phyloP scores from a whole-genome alignment of 2,888 invertebrate genomes.

The Drosophila vallismaia region DNA sequence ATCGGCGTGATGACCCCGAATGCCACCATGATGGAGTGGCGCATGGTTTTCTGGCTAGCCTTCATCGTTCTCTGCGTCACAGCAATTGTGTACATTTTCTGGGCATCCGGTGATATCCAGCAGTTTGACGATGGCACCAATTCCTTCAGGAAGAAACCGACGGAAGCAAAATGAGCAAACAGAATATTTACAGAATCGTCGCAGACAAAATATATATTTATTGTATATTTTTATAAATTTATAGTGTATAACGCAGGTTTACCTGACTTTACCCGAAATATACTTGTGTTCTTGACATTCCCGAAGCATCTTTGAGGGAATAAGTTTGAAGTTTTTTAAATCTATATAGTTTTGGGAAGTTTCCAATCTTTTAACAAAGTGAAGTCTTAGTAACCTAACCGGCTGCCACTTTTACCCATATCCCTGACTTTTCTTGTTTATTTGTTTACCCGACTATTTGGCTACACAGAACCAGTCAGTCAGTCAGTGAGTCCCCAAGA shows the following conservation, averaged over 20 bases:
- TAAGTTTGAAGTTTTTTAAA: too few relatives aligned
- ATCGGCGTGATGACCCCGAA: constrained; percentile 88
- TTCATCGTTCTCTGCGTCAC: constrained; percentile 88
- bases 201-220: too few relatives aligned
- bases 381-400: too few relatives aligned
- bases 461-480: constrained; percentile 23
- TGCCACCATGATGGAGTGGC: constrained; percentile 88
- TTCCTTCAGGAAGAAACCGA: constrained; percentile 9
- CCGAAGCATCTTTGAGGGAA: too few relatives aligned
- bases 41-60: constrained; percentile 91
- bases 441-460: constrained; percentile 55
- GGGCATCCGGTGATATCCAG: constrained; percentile 90
- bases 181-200: not conserved
- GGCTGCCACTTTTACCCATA: not conserved
- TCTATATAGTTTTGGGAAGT: not conserved
- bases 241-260: too few relatives aligned
- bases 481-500: constrained; percentile 51
- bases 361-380: constrained; percentile 1
- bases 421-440: constrained; percentile 46
- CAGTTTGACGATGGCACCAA: constrained; percentile 86
- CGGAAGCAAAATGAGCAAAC: not conserved
- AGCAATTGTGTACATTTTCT: constrained; percentile 88
- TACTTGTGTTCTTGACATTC: too few relatives aligned
- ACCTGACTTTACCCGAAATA: too few relatives aligned
- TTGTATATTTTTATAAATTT: too few relatives aligned